Conservation (phyloP, 35 echinoderm and acorn worm genomes). For the Ptychodera flava region DNA sequence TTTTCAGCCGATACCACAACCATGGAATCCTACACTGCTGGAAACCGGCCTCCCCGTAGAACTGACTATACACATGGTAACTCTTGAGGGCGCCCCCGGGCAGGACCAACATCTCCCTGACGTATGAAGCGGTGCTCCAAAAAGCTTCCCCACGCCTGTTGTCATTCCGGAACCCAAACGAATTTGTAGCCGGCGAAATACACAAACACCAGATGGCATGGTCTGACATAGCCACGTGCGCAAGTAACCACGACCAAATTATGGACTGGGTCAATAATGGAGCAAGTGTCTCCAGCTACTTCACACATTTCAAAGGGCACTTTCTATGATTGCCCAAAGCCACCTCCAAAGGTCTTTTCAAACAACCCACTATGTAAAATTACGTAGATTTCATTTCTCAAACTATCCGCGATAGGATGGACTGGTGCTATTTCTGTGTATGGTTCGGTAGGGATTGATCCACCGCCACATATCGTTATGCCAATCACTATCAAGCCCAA, state of each 20-base stretch:
- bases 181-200: neutral
- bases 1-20: no score
- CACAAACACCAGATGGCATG: neutral
- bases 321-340: neutral
- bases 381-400: neutral
- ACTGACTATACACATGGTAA: no score
- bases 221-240: neutral
- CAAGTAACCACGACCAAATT: neutral
- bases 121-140: neutral
- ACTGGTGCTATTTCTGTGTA: neutral
- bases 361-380: neutral
- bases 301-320: neutral
- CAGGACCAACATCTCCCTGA: neutral
- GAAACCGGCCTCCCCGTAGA: no score
- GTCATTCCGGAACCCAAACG: neutral
- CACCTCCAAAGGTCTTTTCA: neutral
- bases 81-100: neutral
- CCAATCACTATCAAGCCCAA: no score
- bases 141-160: neutral
- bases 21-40: no score
- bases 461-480: neutral
- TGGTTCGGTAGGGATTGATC: neutral
- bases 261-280: neutral
- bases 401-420: neutral
- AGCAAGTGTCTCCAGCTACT: neutral